Conservation (phyloP, 2,888 invertebrate species). For the Apamea anceps region DNA sequence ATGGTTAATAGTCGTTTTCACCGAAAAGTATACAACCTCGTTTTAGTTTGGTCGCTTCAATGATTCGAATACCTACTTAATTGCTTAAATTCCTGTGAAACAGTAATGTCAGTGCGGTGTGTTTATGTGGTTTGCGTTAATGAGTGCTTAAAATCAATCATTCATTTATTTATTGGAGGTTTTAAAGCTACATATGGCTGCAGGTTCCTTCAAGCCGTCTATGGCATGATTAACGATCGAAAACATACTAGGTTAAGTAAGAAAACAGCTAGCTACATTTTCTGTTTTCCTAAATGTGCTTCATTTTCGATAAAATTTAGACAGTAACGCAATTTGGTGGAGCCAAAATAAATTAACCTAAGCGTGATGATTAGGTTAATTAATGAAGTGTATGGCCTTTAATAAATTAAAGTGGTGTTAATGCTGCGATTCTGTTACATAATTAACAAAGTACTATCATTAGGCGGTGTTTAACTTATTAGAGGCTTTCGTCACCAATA, state of each 20-base stretch:
- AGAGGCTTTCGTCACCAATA: slow-evolving; percentile 16
- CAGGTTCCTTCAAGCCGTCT: slow-evolving; percentile 1
- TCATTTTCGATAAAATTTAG: slow-evolving; percentile 6
- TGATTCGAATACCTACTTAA: slow-evolving; percentile 17
- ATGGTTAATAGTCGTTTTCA: not conserved
- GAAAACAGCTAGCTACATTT: slow-evolving; percentile 1
- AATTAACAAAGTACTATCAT: slow-evolving; percentile 48
- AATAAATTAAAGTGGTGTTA: slow-evolving; percentile 50
- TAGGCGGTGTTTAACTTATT: slow-evolving; percentile 13
- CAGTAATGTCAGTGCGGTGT: not conserved
- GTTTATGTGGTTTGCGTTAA: slow-evolving; percentile 3
- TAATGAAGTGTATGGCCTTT: slow-evolving; percentile 48
- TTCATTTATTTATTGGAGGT: not conserved
- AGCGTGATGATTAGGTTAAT: slow-evolving; percentile 23
- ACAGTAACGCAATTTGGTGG: slow-evolving; percentile 8
- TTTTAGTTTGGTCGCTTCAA: not conserved
- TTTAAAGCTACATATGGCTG: slow-evolving; percentile 1
- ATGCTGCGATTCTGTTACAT: slow-evolving; percentile 48
- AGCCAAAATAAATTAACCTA: slow-evolving; percentile 23
- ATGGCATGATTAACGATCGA: not conserved
- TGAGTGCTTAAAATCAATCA: slow-evolving; percentile 4
- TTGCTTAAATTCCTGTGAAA: slow-evolving; percentile 11
- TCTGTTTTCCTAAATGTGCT: not conserved
- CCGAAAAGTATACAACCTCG: not conserved
- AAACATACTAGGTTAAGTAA: not conserved